Conservation (phyloP, 2,113 vertebrate genomes). For the Gasterosteus nipponicus region DNA sequence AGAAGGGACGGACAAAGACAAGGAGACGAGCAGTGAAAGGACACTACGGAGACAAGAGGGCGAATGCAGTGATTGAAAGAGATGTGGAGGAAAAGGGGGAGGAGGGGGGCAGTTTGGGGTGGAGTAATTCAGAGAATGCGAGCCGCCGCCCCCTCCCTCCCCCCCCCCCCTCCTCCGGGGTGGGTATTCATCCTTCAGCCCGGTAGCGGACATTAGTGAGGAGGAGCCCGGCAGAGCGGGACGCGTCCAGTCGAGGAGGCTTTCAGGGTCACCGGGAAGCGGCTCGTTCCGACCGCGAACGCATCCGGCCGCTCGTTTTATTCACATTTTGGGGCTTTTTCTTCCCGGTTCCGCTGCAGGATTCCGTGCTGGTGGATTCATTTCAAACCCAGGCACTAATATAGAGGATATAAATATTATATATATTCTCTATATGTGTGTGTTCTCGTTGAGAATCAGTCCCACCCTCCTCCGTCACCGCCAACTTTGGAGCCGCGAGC, state of each 20-base stretch:
- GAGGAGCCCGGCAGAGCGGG: slow-evolving; percentile 40
- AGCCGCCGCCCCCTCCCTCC: slow-evolving; percentile 24
- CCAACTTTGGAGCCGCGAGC: slow-evolving; percentile 51
- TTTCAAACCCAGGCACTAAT: neutral
- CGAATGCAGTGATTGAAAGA: slow-evolving; percentile 23
- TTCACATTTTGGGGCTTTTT: neutral
- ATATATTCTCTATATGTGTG: neutral
- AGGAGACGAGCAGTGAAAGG: neutral
- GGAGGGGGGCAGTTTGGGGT: slow-evolving; percentile 34
- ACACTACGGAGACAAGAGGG: neutral
- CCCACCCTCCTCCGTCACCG: neutral
- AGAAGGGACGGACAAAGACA: neutral
- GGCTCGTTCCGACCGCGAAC: neutral
- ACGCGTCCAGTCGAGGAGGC: slow-evolving; percentile 19
- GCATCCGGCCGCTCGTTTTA: neutral
- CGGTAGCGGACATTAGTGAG: slow-evolving; percentile 65
- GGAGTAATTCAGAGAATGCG: slow-evolving; percentile 65
- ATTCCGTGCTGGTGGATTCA: neutral
- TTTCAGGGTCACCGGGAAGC: neutral
- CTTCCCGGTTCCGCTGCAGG: neutral
- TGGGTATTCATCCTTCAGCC: slow-evolving; percentile 65
- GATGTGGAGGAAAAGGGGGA: neutral
- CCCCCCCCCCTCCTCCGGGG: slow-evolving; percentile 31
- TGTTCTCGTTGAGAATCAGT: neutral
- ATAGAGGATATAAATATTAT: no score